These are phyloP conservation scores for Melangyna quadrimaculata DNA, from an alignment of 2,888 invertebrate genomes.

Conservation along the genomic window DNA sequence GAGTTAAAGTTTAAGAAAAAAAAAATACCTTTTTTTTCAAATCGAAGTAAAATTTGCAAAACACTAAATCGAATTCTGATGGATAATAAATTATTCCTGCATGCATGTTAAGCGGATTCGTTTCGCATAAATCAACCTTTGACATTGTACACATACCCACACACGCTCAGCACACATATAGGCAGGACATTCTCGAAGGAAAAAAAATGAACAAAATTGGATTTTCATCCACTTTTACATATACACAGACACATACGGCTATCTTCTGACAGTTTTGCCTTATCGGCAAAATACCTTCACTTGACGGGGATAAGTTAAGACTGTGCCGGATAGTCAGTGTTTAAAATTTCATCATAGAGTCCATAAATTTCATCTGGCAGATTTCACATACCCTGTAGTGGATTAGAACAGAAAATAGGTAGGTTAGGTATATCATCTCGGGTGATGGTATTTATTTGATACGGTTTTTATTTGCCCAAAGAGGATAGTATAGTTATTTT, in stretches of 20 bases:
- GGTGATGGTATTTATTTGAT: background rate
- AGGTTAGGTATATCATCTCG: background rate
- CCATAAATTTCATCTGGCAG: conserved; percentile 69
- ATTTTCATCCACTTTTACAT: conserved; percentile 60
- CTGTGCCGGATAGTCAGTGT: conserved; percentile 62
- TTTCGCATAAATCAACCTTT: conserved; percentile 71
- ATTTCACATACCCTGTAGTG: conserved; percentile 56
- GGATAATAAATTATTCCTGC: conserved; percentile 66
- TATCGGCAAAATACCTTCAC: conserved; percentile 54
- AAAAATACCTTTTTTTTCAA: conserved; percentile 10
- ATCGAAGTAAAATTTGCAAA: conserved; percentile 57
- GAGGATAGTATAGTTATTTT: background rate
- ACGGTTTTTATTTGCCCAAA: background rate
- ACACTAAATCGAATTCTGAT: conserved; percentile 52
- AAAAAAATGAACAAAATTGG: conserved; percentile 47
- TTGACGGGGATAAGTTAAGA: conserved; percentile 67
- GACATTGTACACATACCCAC: conserved; percentile 56
- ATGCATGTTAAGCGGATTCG: conserved; percentile 68
- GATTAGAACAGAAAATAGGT: conserved; percentile 37
- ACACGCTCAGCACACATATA: background rate
- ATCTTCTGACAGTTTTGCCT: conserved; percentile 67
- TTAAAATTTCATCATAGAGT: conserved; percentile 70
- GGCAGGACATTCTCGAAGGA: conserved; percentile 6
- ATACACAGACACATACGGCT: conserved; percentile 48
- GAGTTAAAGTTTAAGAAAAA: too few species aligned